A percentile compares a stretch with the other conserved stretches of the same genome.
Conservation (phyloP, 2,113 vertebrate species). For the Ictalurus punctatus region DNA sequence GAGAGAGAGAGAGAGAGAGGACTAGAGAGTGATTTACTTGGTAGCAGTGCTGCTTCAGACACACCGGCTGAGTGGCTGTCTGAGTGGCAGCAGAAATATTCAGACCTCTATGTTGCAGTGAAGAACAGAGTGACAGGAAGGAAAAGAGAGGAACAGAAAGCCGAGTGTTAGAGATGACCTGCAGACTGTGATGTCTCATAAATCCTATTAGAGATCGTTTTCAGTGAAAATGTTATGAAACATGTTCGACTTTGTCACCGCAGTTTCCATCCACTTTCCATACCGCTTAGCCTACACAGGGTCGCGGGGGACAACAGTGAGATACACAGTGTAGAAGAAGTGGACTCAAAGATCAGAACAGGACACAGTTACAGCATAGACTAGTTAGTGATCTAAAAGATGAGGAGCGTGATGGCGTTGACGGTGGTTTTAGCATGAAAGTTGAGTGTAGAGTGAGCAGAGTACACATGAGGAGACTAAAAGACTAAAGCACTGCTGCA, state of each 20-base stretch:
- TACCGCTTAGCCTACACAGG: too few species aligned
- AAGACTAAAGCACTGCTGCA: background rate
- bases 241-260: background rate
- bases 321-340: background rate
- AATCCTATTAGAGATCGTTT: background rate
- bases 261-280: background rate
- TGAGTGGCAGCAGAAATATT: constrained; percentile 50
- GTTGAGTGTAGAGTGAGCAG: background rate
- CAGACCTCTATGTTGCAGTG: constrained; percentile 63
- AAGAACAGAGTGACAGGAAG: background rate
- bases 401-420: too few species aligned
- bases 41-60: constrained; percentile 4
- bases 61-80: background rate
- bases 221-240: background rate
- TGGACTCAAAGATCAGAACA: background rate
- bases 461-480: background rate
- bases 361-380: background rate
- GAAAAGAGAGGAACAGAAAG: background rate
- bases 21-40: constrained; percentile 38
- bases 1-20: too few species aligned
- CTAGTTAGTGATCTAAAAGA: too few species aligned
- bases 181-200: background rate
- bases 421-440: too few species aligned
- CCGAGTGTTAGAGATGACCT: background rate
- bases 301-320: background rate